phyloP scores from a whole-genome alignment of 2,797 vertebrate species.

The Periparus ater region DNA sequence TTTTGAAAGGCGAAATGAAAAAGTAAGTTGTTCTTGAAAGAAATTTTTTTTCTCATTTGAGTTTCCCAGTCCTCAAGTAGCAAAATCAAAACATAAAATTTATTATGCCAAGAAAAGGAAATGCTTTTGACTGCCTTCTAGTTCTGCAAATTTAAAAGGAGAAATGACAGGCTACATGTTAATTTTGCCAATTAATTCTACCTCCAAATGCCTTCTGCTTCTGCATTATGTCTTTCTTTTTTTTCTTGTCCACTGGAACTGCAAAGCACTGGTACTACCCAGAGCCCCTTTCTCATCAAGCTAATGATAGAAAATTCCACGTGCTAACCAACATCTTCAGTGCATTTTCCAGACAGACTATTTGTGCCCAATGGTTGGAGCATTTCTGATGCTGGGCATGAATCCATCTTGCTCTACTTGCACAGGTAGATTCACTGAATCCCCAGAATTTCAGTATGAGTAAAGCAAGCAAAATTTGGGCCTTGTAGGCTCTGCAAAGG shows the following conservation, averaged over 20 bases:
- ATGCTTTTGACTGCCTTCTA: neutral
- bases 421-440: neutral
- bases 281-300: neutral
- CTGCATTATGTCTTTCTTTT: neutral
- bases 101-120: neutral
- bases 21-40: neutral
- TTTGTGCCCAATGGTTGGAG: neutral
- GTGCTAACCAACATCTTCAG: neutral
- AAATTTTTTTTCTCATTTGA: neutral
- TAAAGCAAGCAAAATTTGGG: neutral
- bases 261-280: neutral
- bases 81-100: neutral
- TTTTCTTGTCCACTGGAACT: neutral
- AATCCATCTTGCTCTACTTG: neutral
- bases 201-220: neutral
- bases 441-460: neutral
- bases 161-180: neutral
- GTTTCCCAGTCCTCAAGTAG: neutral
- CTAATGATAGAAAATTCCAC: neutral
- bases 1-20: neutral
- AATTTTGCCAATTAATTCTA: neutral
- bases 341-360: neutral
- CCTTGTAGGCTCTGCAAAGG: neutral
- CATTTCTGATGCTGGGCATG: neutral
- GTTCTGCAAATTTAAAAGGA: neutral